Evolutionary conservation across 1,140 invertebrate genomes (phyloP), one percentile per base, ranked within the genome.

Genomic region (Arctopsyche grandis): DNA sequence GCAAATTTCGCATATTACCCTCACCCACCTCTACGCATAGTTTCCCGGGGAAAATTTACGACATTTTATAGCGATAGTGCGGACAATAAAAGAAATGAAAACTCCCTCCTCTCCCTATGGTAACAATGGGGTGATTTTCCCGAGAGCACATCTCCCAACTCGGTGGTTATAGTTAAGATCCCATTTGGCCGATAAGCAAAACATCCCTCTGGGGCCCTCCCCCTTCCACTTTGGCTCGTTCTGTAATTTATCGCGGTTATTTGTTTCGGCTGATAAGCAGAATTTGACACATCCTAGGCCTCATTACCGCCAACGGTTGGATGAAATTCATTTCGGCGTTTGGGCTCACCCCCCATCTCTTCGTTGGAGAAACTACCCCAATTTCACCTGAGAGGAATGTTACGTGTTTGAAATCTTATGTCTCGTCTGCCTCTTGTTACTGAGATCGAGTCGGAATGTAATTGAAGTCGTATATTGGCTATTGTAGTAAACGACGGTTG

Each of bases 161-260:
- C 63, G 63, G 48, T 22, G 63, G 63, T 66, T 66, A 66, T 29
- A 29, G 63, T 66, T 66, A 66, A 66, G 63, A 66, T 66, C 24
- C 63, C 63, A 66, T 66, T 66, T 66, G 21, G 22, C 63, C 63
- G 63, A 66, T 66, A 66, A 66, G 63, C 63, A 66, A 66, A 66
- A 66, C 63, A 66, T 21, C 63, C 63, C 63, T 66, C 22, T 3
- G 24, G 63, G 63, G 63, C 24, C 12, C 19, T 9, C 21, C 9
- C 1, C 63, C 22, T 14, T 5, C 24, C 1, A 21, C 63, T 12
- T 26, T 5, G 58, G 21, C 24, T 10, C 63, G 48, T 52, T 66
- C 63, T 9, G 48, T 66, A 66, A 66, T 66, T 66, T 66, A 66
- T 66, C 22, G 63, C 24, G 63, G 63, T 66, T 66, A 66, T 66